phyloP scores from a whole-genome alignment of 2,113 vertebrate species.

The Otis tarda region DNA sequence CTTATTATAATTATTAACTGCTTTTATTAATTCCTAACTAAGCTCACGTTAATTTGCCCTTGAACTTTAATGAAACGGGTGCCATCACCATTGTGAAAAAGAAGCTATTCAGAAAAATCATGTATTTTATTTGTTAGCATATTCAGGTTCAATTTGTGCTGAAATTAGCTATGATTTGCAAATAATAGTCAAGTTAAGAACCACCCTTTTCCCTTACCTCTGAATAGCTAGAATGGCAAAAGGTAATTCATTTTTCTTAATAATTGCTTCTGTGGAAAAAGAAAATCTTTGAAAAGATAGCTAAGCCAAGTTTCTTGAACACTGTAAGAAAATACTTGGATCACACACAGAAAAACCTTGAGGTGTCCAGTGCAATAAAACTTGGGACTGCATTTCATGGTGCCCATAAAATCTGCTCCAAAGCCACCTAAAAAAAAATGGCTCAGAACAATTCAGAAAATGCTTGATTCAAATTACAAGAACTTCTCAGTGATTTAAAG shows the following conservation, averaged over 20 bases:
- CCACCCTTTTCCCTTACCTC: constrained; percentile 23
- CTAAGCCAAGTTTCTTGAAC: constrained; percentile 54
- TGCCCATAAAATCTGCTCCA: constrained; percentile 10
- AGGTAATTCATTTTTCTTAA: constrained; percentile 61
- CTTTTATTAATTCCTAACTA: background rate
- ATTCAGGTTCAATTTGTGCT: constrained; percentile 57
- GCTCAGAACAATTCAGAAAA: constrained; percentile 48
- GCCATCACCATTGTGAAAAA: constrained; percentile 23
- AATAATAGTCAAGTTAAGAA: constrained; percentile 59
- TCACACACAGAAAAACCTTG: constrained; percentile 57
- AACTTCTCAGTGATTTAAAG: constrained; percentile 33
- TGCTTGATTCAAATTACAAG: constrained; percentile 33
- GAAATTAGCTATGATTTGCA: constrained; percentile 68
- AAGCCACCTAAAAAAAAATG: constrained; percentile 23
- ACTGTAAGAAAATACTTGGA: constrained; percentile 42
- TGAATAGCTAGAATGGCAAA: constrained; percentile 52
- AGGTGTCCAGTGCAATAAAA: constrained; percentile 56
- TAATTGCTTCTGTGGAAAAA: constrained; percentile 68
- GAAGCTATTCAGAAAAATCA: constrained; percentile 51
- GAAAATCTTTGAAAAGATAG: constrained; percentile 55
- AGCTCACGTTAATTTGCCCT: constrained; percentile 39
- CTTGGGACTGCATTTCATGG: constrained; percentile 44
- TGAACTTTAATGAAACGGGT: constrained; percentile 61
- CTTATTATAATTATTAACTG: background rate
- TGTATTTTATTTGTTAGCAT: constrained; percentile 71